phyloP scores from a whole-genome alignment of 2,888 invertebrate genomes.

The Xanthia icteritia region DNA sequence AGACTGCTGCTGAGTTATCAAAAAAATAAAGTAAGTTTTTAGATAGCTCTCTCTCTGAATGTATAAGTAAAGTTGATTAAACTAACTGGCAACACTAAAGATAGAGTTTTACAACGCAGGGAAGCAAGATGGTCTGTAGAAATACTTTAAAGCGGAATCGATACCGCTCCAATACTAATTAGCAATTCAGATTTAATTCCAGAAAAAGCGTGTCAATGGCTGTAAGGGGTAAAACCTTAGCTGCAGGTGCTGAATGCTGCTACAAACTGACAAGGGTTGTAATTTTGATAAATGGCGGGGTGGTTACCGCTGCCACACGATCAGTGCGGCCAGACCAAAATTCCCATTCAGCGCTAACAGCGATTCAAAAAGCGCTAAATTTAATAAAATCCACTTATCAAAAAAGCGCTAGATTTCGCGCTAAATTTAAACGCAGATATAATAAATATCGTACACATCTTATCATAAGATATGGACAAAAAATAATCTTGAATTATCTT shows the following conservation, averaged over 20 bases:
- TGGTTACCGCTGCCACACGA: neutral
- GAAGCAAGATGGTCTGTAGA: neutral
- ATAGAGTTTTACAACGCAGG: neutral
- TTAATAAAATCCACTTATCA: too few relatives aligned
- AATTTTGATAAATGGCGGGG: neutral
- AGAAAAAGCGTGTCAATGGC: conserved; percentile 34
- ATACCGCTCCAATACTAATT: conserved; percentile 30
- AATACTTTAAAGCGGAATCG: conserved; percentile 20
- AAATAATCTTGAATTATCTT: too few relatives aligned
- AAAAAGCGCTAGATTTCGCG: too few relatives aligned
- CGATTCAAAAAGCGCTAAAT: too few relatives aligned
- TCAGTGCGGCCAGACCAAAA: too few relatives aligned
- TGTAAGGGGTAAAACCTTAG: neutral
- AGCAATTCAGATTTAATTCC: conserved; percentile 48
- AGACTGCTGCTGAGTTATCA: neutral
- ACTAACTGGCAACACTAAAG: neutral
- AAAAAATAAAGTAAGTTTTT: neutral
- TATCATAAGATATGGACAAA: too few relatives aligned
- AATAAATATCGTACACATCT: too few relatives aligned
- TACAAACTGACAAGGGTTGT: conserved; percentile 10
- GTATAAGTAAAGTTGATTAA: neutral
- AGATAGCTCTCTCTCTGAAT: neutral
- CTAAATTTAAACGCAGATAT: too few relatives aligned
- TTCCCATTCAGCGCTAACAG: too few relatives aligned
- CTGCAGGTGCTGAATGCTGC: neutral